Evolutionary conservation across 2,888 invertebrate genomes (phyloP).

Genomic region (Leptopilina myrica): DNA sequence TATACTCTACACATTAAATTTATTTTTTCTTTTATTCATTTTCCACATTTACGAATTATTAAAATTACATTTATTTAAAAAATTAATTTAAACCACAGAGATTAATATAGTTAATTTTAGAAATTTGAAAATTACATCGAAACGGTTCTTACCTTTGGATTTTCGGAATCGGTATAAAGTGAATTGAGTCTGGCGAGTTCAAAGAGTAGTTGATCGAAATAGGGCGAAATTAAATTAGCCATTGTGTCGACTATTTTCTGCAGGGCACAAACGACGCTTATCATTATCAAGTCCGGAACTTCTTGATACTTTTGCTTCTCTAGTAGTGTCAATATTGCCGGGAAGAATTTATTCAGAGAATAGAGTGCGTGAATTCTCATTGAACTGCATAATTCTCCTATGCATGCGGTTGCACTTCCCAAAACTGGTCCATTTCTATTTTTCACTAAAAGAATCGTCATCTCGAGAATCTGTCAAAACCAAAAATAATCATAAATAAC

Average conservation of each 20-base stretch:
- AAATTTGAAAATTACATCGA: neutral
- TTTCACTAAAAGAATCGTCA: slow-evolving; percentile 82
- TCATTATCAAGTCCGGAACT: slow-evolving; percentile 81
- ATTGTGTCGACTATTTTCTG: slow-evolving; percentile 90
- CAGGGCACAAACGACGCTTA: slow-evolving; percentile 87
- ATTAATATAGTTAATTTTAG: neutral
- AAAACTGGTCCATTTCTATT: slow-evolving; percentile 81
- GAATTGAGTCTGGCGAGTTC: slow-evolving; percentile 80
- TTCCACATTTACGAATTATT: neutral
- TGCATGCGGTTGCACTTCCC: slow-evolving; percentile 86
- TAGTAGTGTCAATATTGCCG: slow-evolving; percentile 83
- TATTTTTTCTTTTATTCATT: neutral
- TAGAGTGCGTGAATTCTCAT: slow-evolving; percentile 87
- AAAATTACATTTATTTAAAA: neutral
- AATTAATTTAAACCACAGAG: too few relatives aligned
- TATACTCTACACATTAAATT: too few relatives aligned
- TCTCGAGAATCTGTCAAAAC: slow-evolving; percentile 79
- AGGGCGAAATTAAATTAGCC: slow-evolving; percentile 91
- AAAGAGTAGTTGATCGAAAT: slow-evolving; percentile 84
- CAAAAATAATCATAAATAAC: neutral
- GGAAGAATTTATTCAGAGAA: slow-evolving; percentile 88
- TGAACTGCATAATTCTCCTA: slow-evolving; percentile 87
- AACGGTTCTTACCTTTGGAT: slow-evolving; percentile 65
- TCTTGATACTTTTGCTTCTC: slow-evolving; percentile 81
- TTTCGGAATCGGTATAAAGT: slow-evolving; percentile 67